Base-by-base conservation (phyloP, 2,797 vertebrate genomes). In the Sebastolobus alascanus region DNA sequence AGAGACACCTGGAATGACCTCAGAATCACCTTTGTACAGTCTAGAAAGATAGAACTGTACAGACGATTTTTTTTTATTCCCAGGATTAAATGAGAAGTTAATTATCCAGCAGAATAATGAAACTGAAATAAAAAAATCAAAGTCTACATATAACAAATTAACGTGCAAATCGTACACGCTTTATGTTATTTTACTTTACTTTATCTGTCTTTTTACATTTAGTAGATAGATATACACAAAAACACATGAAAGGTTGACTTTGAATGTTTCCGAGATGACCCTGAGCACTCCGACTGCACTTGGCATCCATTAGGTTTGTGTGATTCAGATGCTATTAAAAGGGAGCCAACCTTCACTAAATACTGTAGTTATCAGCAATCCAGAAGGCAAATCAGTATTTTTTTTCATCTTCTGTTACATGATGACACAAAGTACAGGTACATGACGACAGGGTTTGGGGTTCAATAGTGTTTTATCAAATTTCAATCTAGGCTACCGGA, bases 241-340 rank as follows among this genome's bases (percentile, higher is more conserved):
- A 73, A 73, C 38, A 37, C 65, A 77, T 43, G 70, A 77, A 59
- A 43, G 4, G 20, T 25, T 63, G 52, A 7, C 67, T 73, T 64
- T 13, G 33, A 55, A 50, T 31, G 66, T 79, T 70, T 66, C 68
- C n/a, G n/a, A 73, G 38, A 67, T 84, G 80, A 87, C 18, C 50
- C 67, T 64, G 64, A 52, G n/a, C 50, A 9, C 50, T 52, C 50
- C 6, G n/a, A 10, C 20, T 84, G 72, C 31, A 29, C 71, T 80
- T 76, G 35, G 59, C 56, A 60, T 78, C 78, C 27, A 33, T 75
- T 73, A 16, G 31, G 43, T 70, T 52, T 69, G 46, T 75, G 33
- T 72, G 68, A 84, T 50, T 84, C 70, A 37, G 22, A 73, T 50
- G 40, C 66, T 79, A 68, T 73, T 77, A 31, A 66, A 75, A 56